phyloP scores from a whole-genome alignment of 2,113 vertebrate species.

The Tetraodon nigroviridis region DNA sequence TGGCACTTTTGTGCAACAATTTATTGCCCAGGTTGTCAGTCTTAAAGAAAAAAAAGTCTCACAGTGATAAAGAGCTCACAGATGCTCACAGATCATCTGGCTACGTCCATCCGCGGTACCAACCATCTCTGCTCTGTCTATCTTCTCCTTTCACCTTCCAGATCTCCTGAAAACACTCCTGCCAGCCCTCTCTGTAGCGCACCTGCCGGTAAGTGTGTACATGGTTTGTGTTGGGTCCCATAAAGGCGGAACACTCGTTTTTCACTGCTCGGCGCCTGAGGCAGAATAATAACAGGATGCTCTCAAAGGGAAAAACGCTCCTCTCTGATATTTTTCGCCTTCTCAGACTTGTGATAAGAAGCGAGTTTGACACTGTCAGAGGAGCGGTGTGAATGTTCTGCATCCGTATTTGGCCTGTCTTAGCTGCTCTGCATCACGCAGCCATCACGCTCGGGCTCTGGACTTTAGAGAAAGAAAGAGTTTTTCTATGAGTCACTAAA shows the following conservation, averaged over 20 bases:
- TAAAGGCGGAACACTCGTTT: slow-evolving; percentile 58
- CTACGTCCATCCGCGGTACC: slow-evolving; percentile 3
- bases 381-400: slow-evolving; percentile 37
- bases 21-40: too few relatives aligned
- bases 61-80: too few relatives aligned
- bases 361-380: slow-evolving; percentile 20
- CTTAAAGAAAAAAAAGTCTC: too few relatives aligned
- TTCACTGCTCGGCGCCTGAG: slow-evolving; percentile 45
- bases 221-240: slow-evolving; percentile 51
- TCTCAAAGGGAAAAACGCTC: slow-evolving; percentile 47
- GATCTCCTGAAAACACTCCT: slow-evolving; percentile 45
- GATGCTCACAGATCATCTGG: too few relatives aligned
- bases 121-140: slow-evolving; percentile 28
- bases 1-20: too few relatives aligned
- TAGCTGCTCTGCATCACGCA: slow-evolving; percentile 17
- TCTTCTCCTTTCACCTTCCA: slow-evolving; percentile 37
- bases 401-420: slow-evolving; percentile 20
- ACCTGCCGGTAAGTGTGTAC: slow-evolving; percentile 17
- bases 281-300: slow-evolving; percentile 58
- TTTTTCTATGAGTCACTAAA: not conserved
- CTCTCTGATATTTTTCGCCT: not conserved
- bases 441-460: not conserved
- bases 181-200: slow-evolving; percentile 23
- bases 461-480: too few relatives aligned
- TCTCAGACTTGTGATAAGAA: slow-evolving; percentile 18